phyloP scores from a whole-genome alignment of 2,113 vertebrate genomes.

The Sciurus niger region DNA sequence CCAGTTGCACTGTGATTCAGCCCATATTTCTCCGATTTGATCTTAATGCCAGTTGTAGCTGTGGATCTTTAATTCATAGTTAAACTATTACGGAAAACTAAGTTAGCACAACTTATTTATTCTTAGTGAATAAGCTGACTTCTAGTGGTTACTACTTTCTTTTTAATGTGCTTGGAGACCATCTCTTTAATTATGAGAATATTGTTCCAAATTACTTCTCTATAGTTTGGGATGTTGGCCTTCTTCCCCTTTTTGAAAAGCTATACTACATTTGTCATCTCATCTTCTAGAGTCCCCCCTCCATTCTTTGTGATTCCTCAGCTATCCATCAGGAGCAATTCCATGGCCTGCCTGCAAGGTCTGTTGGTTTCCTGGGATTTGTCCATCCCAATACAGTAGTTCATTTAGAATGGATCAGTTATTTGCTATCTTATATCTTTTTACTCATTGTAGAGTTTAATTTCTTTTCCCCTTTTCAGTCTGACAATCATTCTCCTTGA shows the following conservation, averaged over 20 bases:
- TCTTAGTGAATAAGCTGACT: conserved; percentile 51
- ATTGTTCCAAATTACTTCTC: conserved; percentile 70
- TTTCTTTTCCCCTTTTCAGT: conserved; percentile 69
- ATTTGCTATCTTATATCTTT: conserved; percentile 71
- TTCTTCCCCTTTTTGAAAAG: conserved; percentile 61
- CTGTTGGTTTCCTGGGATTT: conserved; percentile 67
- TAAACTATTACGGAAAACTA: conserved; percentile 41
- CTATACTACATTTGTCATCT: conserved; percentile 39
- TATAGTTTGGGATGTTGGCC: conserved; percentile 54
- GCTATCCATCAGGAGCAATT: background rate
- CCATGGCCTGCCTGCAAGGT: conserved; percentile 28
- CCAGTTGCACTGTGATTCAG: conserved; percentile 32
- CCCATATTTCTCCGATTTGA: conserved; percentile 39
- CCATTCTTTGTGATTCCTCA: conserved; percentile 67
- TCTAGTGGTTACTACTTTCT: conserved; percentile 48
- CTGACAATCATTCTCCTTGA: conserved; percentile 60
- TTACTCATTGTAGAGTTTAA: conserved; percentile 66
- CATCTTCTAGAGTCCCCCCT: conserved; percentile 72
- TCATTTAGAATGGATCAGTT: conserved; percentile 41
- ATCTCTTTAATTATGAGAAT: conserved; percentile 65
- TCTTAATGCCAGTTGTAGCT: conserved; percentile 48
- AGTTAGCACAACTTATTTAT: conserved; percentile 19
- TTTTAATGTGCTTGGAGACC: conserved; percentile 58
- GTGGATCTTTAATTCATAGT: conserved; percentile 32
- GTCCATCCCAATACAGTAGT: conserved; percentile 11